A percentile compares a stretch with the other conserved stretches of the same genome.
Evolutionary conservation across 1,140 invertebrate species (phyloP).

Genomic region (Drosophila arizonae): DNA sequence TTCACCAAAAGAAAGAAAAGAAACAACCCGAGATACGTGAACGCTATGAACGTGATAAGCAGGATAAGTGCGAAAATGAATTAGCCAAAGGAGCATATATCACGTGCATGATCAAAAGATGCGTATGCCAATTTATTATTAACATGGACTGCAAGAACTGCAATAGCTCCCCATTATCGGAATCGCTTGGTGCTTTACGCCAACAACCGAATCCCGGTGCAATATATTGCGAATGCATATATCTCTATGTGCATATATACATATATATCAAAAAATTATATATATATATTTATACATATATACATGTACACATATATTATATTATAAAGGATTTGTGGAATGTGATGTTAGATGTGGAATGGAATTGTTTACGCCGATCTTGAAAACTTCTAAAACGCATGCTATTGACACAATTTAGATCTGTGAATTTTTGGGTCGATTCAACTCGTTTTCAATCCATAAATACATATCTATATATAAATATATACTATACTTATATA

Average conservation of each 20-base stretch:
- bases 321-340: conserved; percentile 1
- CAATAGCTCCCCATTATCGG: conserved; percentile 17
- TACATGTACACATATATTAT: conserved; percentile 5
- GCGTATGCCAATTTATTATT: conserved; percentile 41
- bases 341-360: background rate
- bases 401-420: conserved; percentile 1
- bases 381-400: conserved; percentile 30
- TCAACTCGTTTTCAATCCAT: conserved; percentile 4
- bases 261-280: conserved; percentile 2
- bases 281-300: conserved; percentile 3
- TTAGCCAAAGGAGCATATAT: background rate
- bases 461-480: too few relatives aligned
- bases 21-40: conserved; percentile 34
- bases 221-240: background rate
- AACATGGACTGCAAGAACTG: conserved; percentile 25
- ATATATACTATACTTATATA: too few relatives aligned
- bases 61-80: background rate
- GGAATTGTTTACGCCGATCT: conserved; percentile 4
- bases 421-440: background rate
- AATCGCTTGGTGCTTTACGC: conserved; percentile 14
- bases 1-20: conserved; percentile 1
- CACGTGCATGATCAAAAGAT: conserved; percentile 30
- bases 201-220: conserved; percentile 2
- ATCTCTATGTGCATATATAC: background rate
- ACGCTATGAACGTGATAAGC: background rate